phyloP scores from a whole-genome alignment of 1,140 invertebrate genomes.

The Steinernema khuongi region DNA sequence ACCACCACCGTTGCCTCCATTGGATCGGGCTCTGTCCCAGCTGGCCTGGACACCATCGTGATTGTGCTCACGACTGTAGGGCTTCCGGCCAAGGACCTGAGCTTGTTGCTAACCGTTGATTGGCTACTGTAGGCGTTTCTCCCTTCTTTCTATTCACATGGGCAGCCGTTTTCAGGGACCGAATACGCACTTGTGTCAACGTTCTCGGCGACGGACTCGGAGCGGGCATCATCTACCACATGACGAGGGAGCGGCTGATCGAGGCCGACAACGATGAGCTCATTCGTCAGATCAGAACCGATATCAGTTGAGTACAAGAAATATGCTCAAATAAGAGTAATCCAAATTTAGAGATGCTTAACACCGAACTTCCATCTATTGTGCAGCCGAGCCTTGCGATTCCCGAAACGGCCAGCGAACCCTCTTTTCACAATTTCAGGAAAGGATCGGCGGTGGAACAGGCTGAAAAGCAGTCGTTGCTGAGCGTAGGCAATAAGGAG shows the following conservation, averaged over 20 bases:
- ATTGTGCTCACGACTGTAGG: slow-evolving; percentile 91
- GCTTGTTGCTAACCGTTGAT: slow-evolving; percentile 86
- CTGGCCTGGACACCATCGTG: slow-evolving; percentile 91
- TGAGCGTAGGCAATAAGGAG: neutral
- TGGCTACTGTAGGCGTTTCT: slow-evolving; percentile 79
- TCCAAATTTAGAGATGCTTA: neutral
- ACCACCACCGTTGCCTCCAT: slow-evolving; percentile 92
- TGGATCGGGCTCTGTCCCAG: slow-evolving; percentile 91
- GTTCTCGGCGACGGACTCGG: slow-evolving; percentile 89
- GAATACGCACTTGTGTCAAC: slow-evolving; percentile 90
- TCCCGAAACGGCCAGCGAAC: neutral
- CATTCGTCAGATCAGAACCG: slow-evolving; percentile 32
- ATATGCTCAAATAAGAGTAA: slow-evolving; percentile 11
- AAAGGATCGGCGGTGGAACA: neutral
- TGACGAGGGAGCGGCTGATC: slow-evolving; percentile 74
- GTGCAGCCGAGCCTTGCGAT: neutral
- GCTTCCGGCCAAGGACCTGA: slow-evolving; percentile 80
- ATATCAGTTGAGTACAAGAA: slow-evolving; percentile 24
- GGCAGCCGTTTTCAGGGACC: slow-evolving; percentile 69
- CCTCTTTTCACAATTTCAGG: neutral
- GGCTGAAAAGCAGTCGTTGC: neutral
- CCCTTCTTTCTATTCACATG: neutral
- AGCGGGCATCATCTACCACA: slow-evolving; percentile 81
- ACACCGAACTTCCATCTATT: neutral
- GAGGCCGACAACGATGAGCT: slow-evolving; percentile 50